Evolutionary conservation across 2,888 invertebrate genomes (phyloP), one percentile per base, ranked within the genome.

Genomic region (Didymodactylos carnosus): DNA sequence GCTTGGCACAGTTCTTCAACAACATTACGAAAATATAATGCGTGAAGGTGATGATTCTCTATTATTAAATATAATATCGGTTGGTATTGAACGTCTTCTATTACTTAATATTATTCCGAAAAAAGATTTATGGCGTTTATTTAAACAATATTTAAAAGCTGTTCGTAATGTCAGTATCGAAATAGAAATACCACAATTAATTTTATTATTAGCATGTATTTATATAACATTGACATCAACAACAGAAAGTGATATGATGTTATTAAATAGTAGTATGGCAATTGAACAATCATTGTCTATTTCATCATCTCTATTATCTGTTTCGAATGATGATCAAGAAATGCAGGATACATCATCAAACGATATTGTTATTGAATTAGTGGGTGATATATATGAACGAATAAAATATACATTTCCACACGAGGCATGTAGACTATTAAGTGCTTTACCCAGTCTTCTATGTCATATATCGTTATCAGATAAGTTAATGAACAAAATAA

Each of bases 401-500:
- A 62, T n/a, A 35, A 62, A 62, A 62, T 35, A 62, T 35, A 62
- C 62, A 62, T 62, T 62, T n/a, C 62, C 62, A 62, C 14, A 62
- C 11, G 62, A 62, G n/a, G 62, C 62, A 4, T n/a, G 29, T 35
- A 19, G 29, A n/a, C 19, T 62, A 10, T 10, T 62, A 6, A 29
- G 62, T 62, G 35, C 62, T 35, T 62, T 62, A 35, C 62, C 62
- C 10, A 35, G n/a, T 19, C 35, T 62, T 35, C 35, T 62, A 35
- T 29, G 35, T 35, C 62, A 62, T n/a, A 35, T 35, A 35, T 29
- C n/a, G 8, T n/a, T 62, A 62, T 62, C 91, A 27, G 89, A 90
- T 76, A 91, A 92, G 84, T 89, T 91, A 79, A 86, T 92, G 79
- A 91, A 91, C 77, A 90, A 91, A 86, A 89, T 90, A 75, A 89